Evolutionary conservation across 2,113 vertebrate genomes (phyloP), one percentile per base, ranked within the genome.

Genomic region (Aphelocoma coerulescens): DNA sequence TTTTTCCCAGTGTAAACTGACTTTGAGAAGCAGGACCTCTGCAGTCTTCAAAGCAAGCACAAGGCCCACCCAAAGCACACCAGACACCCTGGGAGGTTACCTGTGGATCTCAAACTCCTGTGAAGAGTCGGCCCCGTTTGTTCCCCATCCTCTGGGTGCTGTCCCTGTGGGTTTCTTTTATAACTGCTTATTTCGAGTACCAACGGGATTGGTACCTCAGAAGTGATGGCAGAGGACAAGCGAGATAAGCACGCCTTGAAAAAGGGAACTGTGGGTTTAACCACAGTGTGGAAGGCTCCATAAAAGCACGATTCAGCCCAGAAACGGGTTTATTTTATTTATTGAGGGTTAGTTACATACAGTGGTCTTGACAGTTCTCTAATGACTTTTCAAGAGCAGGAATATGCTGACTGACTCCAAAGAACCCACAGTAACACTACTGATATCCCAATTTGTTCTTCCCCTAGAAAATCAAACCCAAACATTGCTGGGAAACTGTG

Each of bases 241-340:
- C 2, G 20, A 93, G 91, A 88, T 65, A 91, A 94, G 75, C 63
- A 26, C 2, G 17, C 49, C 39, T 4, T 48, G 82, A 94, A 96
- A 96, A 96, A 59, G 88, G 95, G 95, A 97, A 96, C 93, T 89
- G 30, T 8, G 16, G 62, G 27, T 88, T 83, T 79, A 66, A 71
- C 59, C 85, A 58, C 75, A 28, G 54, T 9, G 27, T 49, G 66
- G 62, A 76, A 72, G 46, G 68, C 74, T 94, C 66, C 41, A 18
- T 1, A 33, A 57, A 24, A 58, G 43, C 87, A 55, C 1, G 4
- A 26, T n/a, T 58, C 48, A 91, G 74, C 69, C 66, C n/a, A 79
- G 66, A 83, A 86, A 69, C 27, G 18, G 22, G 26, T 32, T 82
- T 44, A 24, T 41, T 90, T 81, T 88, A 61, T 75, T 69, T 86